Percentiles rank a stretch among this genome's conserved stretches.
These are phyloP conservation scores for Podargus strigoides DNA, from an alignment of 2,797 vertebrate genomes.

Conservation along the genomic window DNA sequence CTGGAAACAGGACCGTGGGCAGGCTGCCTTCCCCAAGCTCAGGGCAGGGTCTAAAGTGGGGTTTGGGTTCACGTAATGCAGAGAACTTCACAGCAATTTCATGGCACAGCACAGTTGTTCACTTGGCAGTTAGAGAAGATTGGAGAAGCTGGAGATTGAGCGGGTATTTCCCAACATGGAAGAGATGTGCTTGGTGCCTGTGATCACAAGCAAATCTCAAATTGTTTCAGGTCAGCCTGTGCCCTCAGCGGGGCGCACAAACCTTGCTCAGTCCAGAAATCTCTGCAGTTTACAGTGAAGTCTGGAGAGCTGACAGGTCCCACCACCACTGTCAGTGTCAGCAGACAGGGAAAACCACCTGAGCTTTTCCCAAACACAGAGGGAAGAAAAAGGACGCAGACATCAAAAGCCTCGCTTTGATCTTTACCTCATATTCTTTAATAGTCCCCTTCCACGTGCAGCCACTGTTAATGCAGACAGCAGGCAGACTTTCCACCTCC, in stretches of 20 bases:
- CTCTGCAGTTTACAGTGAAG: background rate
- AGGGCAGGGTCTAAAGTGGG: background rate
- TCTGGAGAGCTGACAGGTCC: background rate
- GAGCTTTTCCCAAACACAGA: background rate
- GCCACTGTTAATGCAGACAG: conserved; percentile 83
- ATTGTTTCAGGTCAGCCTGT: background rate
- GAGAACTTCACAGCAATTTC: background rate
- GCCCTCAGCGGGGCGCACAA: background rate
- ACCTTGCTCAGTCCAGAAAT: background rate
- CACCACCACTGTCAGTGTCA: background rate
- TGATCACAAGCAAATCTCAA: background rate
- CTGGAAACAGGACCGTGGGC: background rate
- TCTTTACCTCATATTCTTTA: conserved; percentile 90
- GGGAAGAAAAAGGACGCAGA: background rate
- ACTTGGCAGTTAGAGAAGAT: background rate
- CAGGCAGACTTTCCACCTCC: conserved; percentile 92
- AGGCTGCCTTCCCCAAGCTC: background rate
- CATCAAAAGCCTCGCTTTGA: background rate
- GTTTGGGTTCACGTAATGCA: background rate
- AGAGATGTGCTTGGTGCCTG: fast-evolving
- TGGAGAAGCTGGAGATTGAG: background rate
- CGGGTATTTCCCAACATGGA: fast-evolving
- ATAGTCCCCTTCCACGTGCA: conserved; percentile 91
- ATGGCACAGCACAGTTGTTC: background rate
- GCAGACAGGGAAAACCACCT: background rate